Evolutionary conservation across 1,140 invertebrate species (phyloP).

Genomic region (Drosophila takahashii): DNA sequence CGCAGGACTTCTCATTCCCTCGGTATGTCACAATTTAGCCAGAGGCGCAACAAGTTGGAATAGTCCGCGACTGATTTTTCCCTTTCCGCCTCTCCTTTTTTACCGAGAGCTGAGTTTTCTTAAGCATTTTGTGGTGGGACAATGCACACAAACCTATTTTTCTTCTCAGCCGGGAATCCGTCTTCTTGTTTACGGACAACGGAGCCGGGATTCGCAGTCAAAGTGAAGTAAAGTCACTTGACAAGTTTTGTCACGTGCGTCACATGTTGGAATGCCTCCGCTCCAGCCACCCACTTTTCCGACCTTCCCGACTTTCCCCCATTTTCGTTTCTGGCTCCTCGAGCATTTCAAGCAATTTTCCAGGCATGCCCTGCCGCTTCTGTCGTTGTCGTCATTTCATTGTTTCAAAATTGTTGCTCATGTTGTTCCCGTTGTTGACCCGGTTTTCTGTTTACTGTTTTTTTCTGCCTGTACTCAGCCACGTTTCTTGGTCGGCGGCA

Average conservation of each 20-base stretch:
- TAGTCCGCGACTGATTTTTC: conserved; percentile 28
- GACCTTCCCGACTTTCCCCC: conserved; percentile 3
- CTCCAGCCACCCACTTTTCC: neutral
- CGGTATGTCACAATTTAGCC: conserved; percentile 53
- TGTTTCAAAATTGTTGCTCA: conserved; percentile 58
- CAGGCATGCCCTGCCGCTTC: conserved; percentile 59
- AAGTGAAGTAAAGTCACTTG: conserved; percentile 78
- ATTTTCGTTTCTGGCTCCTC: conserved; percentile 46
- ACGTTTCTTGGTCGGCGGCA: conserved; percentile 32
- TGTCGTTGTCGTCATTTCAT: conserved; percentile 55
- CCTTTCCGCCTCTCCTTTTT: conserved; percentile 23
- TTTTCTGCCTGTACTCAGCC: conserved; percentile 22
- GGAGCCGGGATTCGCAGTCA: conserved; percentile 57
- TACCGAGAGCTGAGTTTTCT: conserved; percentile 27
- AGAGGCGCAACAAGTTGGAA: conserved; percentile 49
- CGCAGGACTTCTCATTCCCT: conserved; percentile 21
- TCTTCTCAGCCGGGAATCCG: conserved; percentile 20
- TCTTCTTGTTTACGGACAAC: conserved; percentile 49
- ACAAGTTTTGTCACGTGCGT: conserved; percentile 83
- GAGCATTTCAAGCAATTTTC: conserved; percentile 73
- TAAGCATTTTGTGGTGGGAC: conserved; percentile 35
- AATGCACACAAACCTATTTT: conserved; percentile 36
- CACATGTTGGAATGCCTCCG: conserved; percentile 71
- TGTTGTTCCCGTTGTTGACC: conserved; percentile 65
- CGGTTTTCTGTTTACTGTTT: conserved; percentile 25